Conservation (phyloP, 2,797 vertebrate species). For the Serranus cabrilla region DNA sequence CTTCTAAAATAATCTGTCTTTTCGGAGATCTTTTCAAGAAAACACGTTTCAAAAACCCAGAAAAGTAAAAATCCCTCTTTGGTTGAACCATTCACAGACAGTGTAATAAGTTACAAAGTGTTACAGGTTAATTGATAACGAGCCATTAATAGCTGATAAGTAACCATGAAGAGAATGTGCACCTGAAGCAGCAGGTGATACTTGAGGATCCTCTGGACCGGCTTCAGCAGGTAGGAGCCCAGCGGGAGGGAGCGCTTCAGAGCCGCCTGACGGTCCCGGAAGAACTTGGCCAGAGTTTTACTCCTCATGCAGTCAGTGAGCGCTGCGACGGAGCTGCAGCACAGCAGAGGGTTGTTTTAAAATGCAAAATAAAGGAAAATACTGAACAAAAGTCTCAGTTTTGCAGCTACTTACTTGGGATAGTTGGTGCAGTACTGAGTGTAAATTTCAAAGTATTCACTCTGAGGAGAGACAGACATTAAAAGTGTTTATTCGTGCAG, state of each 20-base stretch:
- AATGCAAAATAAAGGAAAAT: background rate
- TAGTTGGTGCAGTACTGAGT: conserved; percentile 99
- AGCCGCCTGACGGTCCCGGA: conserved; percentile 92
- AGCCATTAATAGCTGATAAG: background rate
- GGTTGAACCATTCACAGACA: background rate
- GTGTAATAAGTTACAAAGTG: background rate
- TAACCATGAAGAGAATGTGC: background rate
- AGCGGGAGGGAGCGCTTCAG: conserved; percentile 92
- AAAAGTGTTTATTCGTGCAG: background rate
- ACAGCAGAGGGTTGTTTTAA: background rate
- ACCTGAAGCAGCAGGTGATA: conserved; percentile 98
- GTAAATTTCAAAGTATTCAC: conserved; percentile 97
- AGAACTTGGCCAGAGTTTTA: conserved; percentile 94
- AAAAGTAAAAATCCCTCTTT: background rate
- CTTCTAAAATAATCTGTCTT: too few species aligned
- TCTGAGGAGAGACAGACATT: conserved; percentile 82
- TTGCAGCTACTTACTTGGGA: conserved; percentile 91
- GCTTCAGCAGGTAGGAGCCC: conserved; percentile 96
- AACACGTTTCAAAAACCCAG: background rate
- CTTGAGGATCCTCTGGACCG: conserved; percentile 97
- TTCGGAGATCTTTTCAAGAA: too few species aligned
- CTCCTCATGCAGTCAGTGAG: conserved; percentile 95
- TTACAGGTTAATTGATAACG: background rate
- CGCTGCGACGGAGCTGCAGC: conserved; percentile 91
- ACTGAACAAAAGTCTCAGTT: background rate